A percentile compares a stretch with the other conserved stretches of the same genome.
phyloP scores from a whole-genome alignment of 2,113 vertebrate species.

The Sebastes schlegelii region DNA sequence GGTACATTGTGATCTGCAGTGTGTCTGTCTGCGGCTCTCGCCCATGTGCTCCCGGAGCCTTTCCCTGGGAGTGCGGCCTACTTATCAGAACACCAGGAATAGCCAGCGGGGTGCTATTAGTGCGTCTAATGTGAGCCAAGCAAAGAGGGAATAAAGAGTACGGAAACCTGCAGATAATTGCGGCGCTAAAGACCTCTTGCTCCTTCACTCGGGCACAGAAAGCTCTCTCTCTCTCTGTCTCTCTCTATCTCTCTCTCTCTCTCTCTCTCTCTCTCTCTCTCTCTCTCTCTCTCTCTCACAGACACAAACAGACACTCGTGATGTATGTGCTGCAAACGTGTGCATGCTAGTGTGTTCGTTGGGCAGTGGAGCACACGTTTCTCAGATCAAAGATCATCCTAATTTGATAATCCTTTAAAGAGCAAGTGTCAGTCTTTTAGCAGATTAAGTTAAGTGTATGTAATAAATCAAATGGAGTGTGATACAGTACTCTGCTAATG shows the following conservation, averaged over 20 bases:
- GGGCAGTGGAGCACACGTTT: slow-evolving; percentile 16
- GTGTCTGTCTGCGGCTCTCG: slow-evolving; percentile 64
- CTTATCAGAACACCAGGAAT: slow-evolving; percentile 83
- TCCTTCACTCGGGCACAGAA: slow-evolving; percentile 46
- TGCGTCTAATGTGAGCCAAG: slow-evolving; percentile 78
- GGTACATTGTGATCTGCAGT: slow-evolving; percentile 57
- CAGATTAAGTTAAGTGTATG: slow-evolving; percentile 47
- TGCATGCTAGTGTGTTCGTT: background rate
- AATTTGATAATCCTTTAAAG: slow-evolving; percentile 69
- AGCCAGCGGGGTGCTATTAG: slow-evolving; percentile 80
- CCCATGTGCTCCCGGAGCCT: slow-evolving; percentile 63
- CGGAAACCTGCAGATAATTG: slow-evolving; percentile 75
- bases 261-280: too few relatives aligned
- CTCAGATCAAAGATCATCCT: slow-evolving; percentile 55
- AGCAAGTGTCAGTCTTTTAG: slow-evolving; percentile 44
- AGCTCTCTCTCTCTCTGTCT: background rate
- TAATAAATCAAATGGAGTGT: slow-evolving; percentile 42
- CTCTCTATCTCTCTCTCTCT: background rate
- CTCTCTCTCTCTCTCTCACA: background rate
- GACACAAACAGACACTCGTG: slow-evolving; percentile 28
- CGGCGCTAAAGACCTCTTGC: slow-evolving; percentile 55
- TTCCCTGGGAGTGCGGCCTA: slow-evolving; percentile 83
- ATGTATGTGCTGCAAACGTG: background rate
- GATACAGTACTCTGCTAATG: slow-evolving; percentile 30
- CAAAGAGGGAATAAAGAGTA: slow-evolving; percentile 80